Evolutionary conservation across 2,797 vertebrate species (phyloP).

Genomic region (Spea hammondii): DNA sequence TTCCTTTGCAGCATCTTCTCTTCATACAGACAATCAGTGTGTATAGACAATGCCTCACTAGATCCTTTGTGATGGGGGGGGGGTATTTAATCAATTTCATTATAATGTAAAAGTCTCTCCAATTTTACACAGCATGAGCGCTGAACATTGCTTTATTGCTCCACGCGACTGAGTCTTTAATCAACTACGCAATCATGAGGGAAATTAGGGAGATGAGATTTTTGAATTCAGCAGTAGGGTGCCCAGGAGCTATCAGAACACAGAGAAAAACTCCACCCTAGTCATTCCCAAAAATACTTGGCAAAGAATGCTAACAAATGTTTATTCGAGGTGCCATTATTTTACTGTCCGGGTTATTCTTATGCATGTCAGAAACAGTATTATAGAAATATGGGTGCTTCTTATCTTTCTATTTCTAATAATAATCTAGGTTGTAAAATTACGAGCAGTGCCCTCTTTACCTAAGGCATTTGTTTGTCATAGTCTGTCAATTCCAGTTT

Average conservation of each 20-base stretch:
- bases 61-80: constrained; percentile 20
- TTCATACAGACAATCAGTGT: constrained; percentile 42
- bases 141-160: constrained; percentile 43
- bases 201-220: constrained; percentile 49
- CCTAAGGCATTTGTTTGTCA: too few relatives aligned
- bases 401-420: too few relatives aligned
- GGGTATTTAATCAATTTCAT: constrained; percentile 52
- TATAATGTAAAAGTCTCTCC: constrained; percentile 46
- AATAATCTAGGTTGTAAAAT: too few relatives aligned
- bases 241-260: constrained; percentile 25
- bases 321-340: too few relatives aligned
- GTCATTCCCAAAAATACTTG: background rate
- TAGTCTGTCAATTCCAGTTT: too few relatives aligned
- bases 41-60: constrained; percentile 34
- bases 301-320: too few relatives aligned
- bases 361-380: too few relatives aligned
- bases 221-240: constrained; percentile 39
- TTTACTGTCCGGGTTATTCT: too few relatives aligned
- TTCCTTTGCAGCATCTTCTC: constrained; percentile 30
- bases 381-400: too few relatives aligned
- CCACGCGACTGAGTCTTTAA: constrained; percentile 47
- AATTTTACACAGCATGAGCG: constrained; percentile 52
- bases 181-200: constrained; percentile 49
- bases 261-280: constrained; percentile 4
- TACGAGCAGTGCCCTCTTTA: too few relatives aligned